Percentiles rank a stretch among this genome's conserved stretches.
phyloP scores from a whole-genome alignment of 64 coral and sea anemone species.

The Hydrozoanthus tunicans region DNA sequence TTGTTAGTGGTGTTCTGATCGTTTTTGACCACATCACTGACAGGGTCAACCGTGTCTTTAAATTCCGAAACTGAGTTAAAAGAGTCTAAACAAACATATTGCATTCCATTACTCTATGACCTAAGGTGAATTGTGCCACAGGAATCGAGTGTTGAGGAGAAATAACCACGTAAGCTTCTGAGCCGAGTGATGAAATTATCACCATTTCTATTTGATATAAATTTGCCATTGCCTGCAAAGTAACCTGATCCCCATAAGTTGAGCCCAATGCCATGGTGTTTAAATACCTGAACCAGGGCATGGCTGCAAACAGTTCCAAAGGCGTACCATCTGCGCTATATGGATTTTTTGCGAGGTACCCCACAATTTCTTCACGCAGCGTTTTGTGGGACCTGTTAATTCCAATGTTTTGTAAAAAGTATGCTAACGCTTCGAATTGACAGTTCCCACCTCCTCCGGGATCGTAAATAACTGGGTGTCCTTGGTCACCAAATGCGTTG shows the following conservation, averaged over 20 bases:
- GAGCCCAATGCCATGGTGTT: background rate
- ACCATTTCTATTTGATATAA: constrained; percentile 1
- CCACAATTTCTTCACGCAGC: background rate
- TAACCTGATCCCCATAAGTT: constrained; percentile 45
- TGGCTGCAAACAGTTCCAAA: constrained; percentile 27
- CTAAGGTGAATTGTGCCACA: background rate
- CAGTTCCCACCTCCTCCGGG: constrained; percentile 49
- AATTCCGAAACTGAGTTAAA: background rate
- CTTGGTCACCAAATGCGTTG: constrained; percentile 21
- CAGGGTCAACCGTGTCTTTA: background rate
- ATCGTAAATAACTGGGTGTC: background rate
- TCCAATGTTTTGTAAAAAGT: constrained; percentile 43
- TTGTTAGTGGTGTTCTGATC: background rate
- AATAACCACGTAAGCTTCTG: background rate
- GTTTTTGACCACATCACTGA: background rate
- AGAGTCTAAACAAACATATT: constrained; percentile 2
- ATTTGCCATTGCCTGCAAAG: constrained; percentile 32
- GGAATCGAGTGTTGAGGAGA: background rate
- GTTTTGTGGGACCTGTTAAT: constrained; percentile 22
- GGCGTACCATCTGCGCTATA: constrained; percentile 9
- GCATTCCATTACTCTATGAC: background rate
- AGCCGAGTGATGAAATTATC: background rate
- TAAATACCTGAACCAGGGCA: constrained; percentile 20
- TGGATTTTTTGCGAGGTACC: background rate
- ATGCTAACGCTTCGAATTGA: constrained; percentile 38